Evolutionary conservation across 2,113 vertebrate genomes (phyloP).

Genomic region (Himantopus leucocephalus): DNA sequence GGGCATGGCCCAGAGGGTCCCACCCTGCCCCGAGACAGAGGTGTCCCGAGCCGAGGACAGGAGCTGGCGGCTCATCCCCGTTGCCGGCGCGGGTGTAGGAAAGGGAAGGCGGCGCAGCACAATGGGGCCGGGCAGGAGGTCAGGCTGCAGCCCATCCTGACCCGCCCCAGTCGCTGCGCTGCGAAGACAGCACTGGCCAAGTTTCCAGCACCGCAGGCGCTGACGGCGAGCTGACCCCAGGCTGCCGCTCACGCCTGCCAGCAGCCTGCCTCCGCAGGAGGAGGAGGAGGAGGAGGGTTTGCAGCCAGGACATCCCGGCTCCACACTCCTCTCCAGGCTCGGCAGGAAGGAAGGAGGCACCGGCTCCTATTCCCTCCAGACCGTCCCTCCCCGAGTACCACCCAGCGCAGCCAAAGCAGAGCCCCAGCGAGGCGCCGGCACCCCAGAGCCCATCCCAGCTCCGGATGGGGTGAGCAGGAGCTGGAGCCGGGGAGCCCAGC

Average conservation of each 20-base stretch:
- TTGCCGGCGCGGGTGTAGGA: constrained; percentile 42
- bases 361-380: not conserved
- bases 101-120: constrained; percentile 64
- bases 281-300: not conserved
- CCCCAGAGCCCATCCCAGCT: not conserved
- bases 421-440: not conserved
- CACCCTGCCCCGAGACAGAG: not conserved
- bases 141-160: constrained; percentile 76
- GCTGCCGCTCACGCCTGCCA: not conserved
- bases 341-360: constrained; percentile 58
- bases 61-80: constrained; percentile 49
- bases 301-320: constrained; percentile 53
- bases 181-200: constrained; percentile 41
- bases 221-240: not conserved
- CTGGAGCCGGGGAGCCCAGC: no score
- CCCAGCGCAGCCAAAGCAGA: not conserved
- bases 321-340: not conserved
- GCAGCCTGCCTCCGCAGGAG: not conserved
- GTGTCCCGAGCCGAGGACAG: not conserved
- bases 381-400: not conserved
- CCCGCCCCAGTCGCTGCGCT: not conserved
- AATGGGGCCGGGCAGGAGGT: constrained; percentile 71
- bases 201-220: constrained; percentile 50
- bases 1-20: not conserved
- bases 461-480: fast-evolving